phyloP scores from a whole-genome alignment of 2,113 vertebrate species.

The Etheostoma cragini region DNA sequence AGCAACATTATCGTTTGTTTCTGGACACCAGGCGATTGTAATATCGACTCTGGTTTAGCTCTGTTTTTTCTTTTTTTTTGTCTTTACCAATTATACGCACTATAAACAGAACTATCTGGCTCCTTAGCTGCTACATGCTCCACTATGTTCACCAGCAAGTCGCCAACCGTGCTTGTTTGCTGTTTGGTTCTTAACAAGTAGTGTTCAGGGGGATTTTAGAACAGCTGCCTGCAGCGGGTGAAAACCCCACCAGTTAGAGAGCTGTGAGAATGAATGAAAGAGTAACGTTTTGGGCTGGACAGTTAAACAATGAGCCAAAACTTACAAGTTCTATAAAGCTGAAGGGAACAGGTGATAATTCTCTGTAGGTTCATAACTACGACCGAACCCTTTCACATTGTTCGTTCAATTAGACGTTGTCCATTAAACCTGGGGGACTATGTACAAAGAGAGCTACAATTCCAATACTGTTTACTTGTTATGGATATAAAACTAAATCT shows the following conservation, averaged over 20 bases:
- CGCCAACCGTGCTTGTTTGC: background rate
- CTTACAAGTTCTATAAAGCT: no score
- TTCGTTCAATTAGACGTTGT: background rate
- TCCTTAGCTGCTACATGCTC: background rate
- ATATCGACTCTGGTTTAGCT: no score
- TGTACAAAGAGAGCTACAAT: background rate
- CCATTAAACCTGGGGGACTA: background rate
- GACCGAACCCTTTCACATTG: background rate
- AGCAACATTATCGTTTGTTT: background rate
- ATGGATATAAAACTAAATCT: constrained; percentile 7
- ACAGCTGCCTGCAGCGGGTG: background rate
- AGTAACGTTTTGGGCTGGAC: background rate
- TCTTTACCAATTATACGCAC: no score
- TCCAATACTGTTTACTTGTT: background rate
- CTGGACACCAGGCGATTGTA: no score
- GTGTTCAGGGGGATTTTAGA: background rate
- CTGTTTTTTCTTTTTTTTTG: no score
- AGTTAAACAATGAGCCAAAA: background rate
- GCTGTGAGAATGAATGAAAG: background rate
- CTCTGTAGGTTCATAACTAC: background rate
- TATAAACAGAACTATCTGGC: background rate
- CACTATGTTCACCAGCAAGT: background rate
- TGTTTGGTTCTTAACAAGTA: background rate
- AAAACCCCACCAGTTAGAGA: background rate
- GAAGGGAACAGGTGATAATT: background rate